These are phyloP conservation scores for Drosophila dunni DNA, from an alignment of 1,140 invertebrate genomes.

Conservation along the genomic window DNA sequence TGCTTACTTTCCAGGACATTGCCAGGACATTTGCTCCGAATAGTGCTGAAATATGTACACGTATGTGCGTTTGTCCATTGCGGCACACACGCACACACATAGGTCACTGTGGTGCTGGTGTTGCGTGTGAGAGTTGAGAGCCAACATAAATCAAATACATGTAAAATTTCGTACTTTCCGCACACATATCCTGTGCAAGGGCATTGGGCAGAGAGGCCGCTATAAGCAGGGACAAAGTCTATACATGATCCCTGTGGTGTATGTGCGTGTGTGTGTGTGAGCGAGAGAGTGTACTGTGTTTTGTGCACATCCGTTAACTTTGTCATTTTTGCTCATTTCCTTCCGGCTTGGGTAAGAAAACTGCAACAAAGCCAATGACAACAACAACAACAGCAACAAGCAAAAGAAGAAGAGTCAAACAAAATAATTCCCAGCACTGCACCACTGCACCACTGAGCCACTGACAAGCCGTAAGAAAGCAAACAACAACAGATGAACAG, in stretches of 20 bases:
- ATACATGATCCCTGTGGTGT: slow-evolving; percentile 2
- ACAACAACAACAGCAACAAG: slow-evolving; percentile 22
- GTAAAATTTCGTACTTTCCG: slow-evolving; percentile 81
- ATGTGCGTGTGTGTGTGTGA: slow-evolving; percentile 26
- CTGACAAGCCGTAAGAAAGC: slow-evolving; percentile 78
- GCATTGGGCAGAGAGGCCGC: slow-evolving; percentile 57
- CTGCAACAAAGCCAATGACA: slow-evolving; percentile 50
- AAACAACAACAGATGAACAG: slow-evolving; percentile 67
- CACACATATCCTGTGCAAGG: slow-evolving; percentile 77
- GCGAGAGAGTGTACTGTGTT: slow-evolving; percentile 64
- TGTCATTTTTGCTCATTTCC: slow-evolving; percentile 83
- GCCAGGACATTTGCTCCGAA: slow-evolving; percentile 54
- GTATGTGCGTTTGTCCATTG: slow-evolving; percentile 11
- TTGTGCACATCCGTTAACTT: slow-evolving; percentile 83
- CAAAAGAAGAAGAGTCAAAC: slow-evolving; percentile 30
- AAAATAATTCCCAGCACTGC: slow-evolving; percentile 76
- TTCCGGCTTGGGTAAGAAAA: slow-evolving; percentile 77
- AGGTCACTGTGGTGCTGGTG: slow-evolving; percentile 22
- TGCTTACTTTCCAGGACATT: slow-evolving; percentile 71
- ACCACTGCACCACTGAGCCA: slow-evolving; percentile 66
- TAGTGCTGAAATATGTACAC: slow-evolving; percentile 34
- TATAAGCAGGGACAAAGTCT: slow-evolving; percentile 19
- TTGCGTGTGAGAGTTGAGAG: slow-evolving; percentile 48
- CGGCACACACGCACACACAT: slow-evolving; percentile 12
- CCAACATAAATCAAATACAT: slow-evolving; percentile 80